Base-by-base conservation (phyloP, 2,113 vertebrate species). In the Perognathus longimembris region DNA sequence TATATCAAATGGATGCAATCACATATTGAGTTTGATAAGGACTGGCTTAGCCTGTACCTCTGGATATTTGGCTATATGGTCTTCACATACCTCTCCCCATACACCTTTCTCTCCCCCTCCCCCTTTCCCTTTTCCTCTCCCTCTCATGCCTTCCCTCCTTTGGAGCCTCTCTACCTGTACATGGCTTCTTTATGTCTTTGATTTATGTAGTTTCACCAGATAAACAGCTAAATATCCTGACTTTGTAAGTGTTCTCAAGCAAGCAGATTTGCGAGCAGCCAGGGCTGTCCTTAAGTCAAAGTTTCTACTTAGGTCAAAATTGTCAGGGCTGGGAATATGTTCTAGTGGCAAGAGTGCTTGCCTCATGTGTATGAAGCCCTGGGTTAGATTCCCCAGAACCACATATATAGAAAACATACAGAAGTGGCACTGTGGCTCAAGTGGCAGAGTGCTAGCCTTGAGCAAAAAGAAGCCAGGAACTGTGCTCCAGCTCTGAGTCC, bases 141-240 rank as follows among this genome's bases (percentile, higher is more conserved):
- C 80, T 69, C 18, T 90, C n/a, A 74, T 14, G 28, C 7, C 42
- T 3, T 1, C 7, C 28, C 0, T 40, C 9, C 3, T 76, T 50
- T 6, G 22, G 24, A 59, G 17, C 2, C 2, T 84, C 22, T 79
- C 17, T 3, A 1, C 2, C 5, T 88, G 73, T 28, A 36, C 3
- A 2, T 36, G 32, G 3, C 2, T 6, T 70, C 20, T 71, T 14
- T 32, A 6, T 22, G 3, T 30, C 6, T 1, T 87, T n/a, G 4
- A 0, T 83, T 0, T 6, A 15, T 6, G 15, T 32, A 8, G 4
- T 59, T 1, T 36, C 18, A 20, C 1, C 9, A 9, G 26, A 0
- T 77, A 32, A 89, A 50, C 2, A 40, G 4, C 14, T 79, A 42
- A 4, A 15, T 22, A 24, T 85, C 9, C 32, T 38, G 0, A 6